Conservation (phyloP, 2,888 invertebrate species). For the Andrena fulva region DNA sequence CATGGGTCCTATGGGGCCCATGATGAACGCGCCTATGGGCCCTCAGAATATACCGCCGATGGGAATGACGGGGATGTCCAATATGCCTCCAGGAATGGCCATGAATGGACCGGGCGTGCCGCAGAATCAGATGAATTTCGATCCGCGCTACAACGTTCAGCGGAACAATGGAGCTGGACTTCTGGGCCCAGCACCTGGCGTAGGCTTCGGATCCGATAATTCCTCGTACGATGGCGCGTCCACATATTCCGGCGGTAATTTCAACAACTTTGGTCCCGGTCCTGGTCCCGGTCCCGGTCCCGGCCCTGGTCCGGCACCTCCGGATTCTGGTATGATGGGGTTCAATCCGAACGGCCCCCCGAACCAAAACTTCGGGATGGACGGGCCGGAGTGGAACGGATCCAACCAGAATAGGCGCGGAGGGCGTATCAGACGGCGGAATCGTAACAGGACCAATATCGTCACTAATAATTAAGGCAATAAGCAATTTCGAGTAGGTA, state of each 20-base stretch:
- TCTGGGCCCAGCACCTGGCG: constrained; percentile 80
- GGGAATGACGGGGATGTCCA: constrained; percentile 86
- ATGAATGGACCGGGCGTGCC: constrained; percentile 71
- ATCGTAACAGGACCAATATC: constrained; percentile 78
- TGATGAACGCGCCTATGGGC: constrained; percentile 77
- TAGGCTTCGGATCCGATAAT: constrained; percentile 74
- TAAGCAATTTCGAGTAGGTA: constrained; percentile 71
- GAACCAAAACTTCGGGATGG: constrained; percentile 67
- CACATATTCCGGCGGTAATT: constrained; percentile 66
- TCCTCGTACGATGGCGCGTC: constrained; percentile 75
- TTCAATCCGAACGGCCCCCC: constrained; percentile 60
- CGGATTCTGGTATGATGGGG: constrained; percentile 70
- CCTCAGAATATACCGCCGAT: constrained; percentile 85
- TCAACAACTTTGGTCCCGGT: constrained; percentile 73
- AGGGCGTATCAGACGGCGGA: constrained; percentile 77
- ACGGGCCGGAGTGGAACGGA: constrained; percentile 78
- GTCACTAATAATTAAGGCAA: constrained; percentile 75
- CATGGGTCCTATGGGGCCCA: constrained; percentile 77
- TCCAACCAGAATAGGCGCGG: constrained; percentile 70
- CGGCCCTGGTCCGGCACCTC: constrained; percentile 62
- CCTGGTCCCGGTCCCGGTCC: constrained; percentile 60
- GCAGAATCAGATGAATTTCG: constrained; percentile 79
- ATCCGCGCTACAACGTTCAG: constrained; percentile 78
- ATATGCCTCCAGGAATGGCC: constrained; percentile 62
- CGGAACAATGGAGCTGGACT: constrained; percentile 80